Evolutionary conservation across 1,140 invertebrate genomes (phyloP).

Genomic region (Bombus fervidus): DNA sequence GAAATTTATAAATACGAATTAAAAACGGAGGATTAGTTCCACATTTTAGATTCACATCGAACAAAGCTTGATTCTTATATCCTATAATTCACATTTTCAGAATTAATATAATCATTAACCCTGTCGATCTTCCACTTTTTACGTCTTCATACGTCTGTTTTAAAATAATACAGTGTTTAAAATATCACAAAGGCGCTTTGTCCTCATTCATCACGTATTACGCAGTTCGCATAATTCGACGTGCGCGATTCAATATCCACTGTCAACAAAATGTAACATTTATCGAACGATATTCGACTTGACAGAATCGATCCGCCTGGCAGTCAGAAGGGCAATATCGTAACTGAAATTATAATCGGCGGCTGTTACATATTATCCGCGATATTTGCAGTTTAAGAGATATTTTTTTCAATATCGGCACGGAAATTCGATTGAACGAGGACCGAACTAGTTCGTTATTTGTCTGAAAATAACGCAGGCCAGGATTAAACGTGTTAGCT

Average conservation of each 20-base stretch:
- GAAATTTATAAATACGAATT: no score
- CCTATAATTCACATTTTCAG: no score
- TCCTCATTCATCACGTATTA: not conserved
- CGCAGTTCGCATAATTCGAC: not conserved
- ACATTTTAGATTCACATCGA: no score
- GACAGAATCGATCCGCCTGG: no score
- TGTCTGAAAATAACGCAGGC: constrained; percentile 28
- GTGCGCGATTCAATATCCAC: not conserved
- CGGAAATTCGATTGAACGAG: not conserved
- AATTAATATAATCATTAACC: no score
- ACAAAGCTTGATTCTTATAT: no score
- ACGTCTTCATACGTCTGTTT: no score
- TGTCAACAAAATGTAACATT: no score
- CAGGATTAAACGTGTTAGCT: constrained; percentile 33
- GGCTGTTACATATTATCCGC: not conserved
- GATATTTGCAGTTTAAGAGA: not conserved
- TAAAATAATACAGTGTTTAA: no score
- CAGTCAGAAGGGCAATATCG: not conserved
- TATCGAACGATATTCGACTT: not conserved
- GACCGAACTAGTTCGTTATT: not conserved
- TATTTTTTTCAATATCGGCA: not conserved
- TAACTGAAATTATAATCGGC: constrained; percentile 3
- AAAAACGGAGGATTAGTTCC: no score
- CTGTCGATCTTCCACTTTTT: no score
- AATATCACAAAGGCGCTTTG: no score